Percentiles rank a stretch among this genome's conserved stretches.
Evolutionary conservation across 92 coral and sea anemone species (phyloP).

Genomic region (Porites rus): DNA sequence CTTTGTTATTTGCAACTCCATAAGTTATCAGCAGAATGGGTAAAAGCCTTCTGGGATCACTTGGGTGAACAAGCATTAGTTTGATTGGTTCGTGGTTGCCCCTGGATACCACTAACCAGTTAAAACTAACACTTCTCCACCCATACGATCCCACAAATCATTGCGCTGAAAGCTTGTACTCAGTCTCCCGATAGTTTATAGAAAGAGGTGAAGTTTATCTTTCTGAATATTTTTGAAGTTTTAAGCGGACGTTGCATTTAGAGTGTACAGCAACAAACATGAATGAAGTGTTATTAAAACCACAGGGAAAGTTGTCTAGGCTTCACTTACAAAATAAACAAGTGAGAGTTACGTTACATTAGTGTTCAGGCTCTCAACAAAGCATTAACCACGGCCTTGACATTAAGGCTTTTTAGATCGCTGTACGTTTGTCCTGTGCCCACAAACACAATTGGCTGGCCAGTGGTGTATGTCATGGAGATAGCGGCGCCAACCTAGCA

Average conservation of each 20-base stretch:
- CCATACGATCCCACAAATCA: too few relatives aligned
- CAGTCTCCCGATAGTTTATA: too few relatives aligned
- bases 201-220: too few relatives aligned
- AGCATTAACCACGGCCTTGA: constrained; percentile 97
- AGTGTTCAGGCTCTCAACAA: constrained; percentile 81
- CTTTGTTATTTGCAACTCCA: too few relatives aligned
- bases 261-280: background rate
- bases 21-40: too few relatives aligned
- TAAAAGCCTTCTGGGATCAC: too few relatives aligned
- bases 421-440: constrained; percentile 99
- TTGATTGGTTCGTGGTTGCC: too few relatives aligned
- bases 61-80: too few relatives aligned
- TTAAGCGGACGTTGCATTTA: background rate
- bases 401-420: constrained; percentile 93
- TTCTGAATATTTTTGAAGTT: background rate
- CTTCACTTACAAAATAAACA: background rate
- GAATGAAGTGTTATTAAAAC: background rate
- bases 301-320: background rate
- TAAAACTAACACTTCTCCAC: too few relatives aligned
- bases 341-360: background rate
- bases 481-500: constrained; percentile 98
- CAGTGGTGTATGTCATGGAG: constrained; percentile 99
- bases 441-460: constrained; percentile 99
- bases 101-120: too few relatives aligned
- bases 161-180: too few relatives aligned